These are phyloP conservation scores for Luidia sarsii DNA, from an alignment of 53 echinoderm and acorn worm genomes.

Conservation along the genomic window DNA sequence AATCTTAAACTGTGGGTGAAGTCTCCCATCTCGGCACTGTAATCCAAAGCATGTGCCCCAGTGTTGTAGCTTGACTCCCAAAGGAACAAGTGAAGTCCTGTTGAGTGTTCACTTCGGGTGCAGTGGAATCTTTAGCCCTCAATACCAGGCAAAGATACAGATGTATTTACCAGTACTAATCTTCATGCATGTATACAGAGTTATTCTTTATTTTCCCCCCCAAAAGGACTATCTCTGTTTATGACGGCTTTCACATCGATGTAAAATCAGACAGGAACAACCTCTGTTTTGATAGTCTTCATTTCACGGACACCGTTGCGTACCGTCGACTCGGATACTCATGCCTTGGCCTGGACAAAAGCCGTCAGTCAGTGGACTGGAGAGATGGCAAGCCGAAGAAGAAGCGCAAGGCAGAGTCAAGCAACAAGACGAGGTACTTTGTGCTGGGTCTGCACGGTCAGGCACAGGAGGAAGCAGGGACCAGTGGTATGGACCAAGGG, in stretches of 20 bases:
- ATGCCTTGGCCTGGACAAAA: conserved; percentile 71
- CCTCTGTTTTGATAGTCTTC: conserved; percentile 79
- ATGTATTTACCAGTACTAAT: too few relatives aligned
- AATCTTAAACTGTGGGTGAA: too few relatives aligned
- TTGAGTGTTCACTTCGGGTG: too few relatives aligned
- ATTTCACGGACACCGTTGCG: conserved; percentile 80
- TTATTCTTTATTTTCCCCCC: neutral
- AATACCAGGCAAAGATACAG: too few relatives aligned
- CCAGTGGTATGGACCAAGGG: neutral
- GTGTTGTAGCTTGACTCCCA: too few relatives aligned
- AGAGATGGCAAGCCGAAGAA: conserved; percentile 54
- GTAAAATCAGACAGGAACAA: conserved; percentile 80
- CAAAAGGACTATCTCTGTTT: too few relatives aligned
- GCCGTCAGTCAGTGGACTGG: conserved; percentile 58
- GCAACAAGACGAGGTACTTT: conserved; percentile 66
- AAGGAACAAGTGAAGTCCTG: too few relatives aligned
- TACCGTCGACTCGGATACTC: conserved; percentile 75
- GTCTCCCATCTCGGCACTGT: too few relatives aligned
- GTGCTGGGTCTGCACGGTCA: conserved; percentile 5
- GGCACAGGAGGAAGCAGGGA: neutral
- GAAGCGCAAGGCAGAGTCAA: conserved; percentile 51
- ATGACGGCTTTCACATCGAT: conserved; percentile 66
- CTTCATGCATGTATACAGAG: too few relatives aligned
- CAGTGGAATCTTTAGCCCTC: too few relatives aligned
- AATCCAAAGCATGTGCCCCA: too few relatives aligned